Percentiles rank a stretch among this genome's conserved stretches.
Evolutionary conservation across 35 echinoderm and acorn worm species (phyloP).

Genomic region (Anneissia japonica): DNA sequence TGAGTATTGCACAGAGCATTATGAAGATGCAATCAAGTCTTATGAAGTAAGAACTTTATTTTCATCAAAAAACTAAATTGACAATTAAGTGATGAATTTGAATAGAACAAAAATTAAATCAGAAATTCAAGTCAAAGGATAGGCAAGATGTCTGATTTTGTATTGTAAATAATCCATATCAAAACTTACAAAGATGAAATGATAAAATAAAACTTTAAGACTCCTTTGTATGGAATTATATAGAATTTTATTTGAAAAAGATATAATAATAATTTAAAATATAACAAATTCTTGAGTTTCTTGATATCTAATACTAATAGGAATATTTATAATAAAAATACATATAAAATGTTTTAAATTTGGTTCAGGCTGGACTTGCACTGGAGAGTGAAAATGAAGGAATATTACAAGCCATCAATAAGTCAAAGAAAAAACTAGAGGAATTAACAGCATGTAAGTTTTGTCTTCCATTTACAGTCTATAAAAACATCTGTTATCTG

Average conservation of each 20-base stretch:
- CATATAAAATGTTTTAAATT: no score
- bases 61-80: neutral
- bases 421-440: constrained; percentile 9
- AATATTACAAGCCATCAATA: constrained; percentile 24
- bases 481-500: no score
- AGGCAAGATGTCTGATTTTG: neutral
- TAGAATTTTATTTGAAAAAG: no score
- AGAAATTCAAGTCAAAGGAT: constrained; percentile 15
- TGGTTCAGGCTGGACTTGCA: neutral
- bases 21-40: constrained; percentile 25
- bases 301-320: no score
- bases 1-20: constrained; percentile 27
- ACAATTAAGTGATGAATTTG: neutral
- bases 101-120: neutral
- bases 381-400: constrained; percentile 10
- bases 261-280: no score
- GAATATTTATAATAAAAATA: no score
- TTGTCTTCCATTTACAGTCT: no score
- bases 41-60: constrained; percentile 23
- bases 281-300: no score
- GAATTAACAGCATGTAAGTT: constrained; percentile 20
- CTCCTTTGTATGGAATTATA: no score
- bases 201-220: neutral
- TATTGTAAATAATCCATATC: neutral
- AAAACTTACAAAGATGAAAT: neutral